Conservation (phyloP, 2,888 invertebrate genomes). For the Drosophila longiperda region DNA sequence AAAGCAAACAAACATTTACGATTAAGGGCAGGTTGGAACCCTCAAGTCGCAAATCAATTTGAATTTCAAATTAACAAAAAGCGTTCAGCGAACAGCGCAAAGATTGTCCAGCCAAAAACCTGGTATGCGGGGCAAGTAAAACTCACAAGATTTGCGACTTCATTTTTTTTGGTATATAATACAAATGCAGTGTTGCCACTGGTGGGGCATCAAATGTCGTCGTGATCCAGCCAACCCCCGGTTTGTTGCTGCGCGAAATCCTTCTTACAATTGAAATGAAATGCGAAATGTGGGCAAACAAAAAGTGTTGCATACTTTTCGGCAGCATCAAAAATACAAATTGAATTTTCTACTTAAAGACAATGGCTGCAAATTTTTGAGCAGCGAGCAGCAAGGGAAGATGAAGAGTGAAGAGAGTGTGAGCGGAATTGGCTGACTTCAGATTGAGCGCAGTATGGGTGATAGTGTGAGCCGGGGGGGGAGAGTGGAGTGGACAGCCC, state of each 20-base stretch:
- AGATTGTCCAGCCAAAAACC: neutral
- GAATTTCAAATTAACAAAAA: slow-evolving; percentile 72
- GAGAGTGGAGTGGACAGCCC: neutral
- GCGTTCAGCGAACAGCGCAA: slow-evolving; percentile 10
- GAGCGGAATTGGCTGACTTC: neutral
- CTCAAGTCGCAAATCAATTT: slow-evolving; percentile 68
- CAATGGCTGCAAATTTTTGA: slow-evolving; percentile 65
- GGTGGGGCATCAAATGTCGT: slow-evolving; percentile 62
- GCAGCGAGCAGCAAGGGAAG: slow-evolving; percentile 9
- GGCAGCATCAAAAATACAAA: slow-evolving; percentile 57
- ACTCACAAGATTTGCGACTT: slow-evolving; percentile 60
- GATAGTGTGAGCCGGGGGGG: slow-evolving; percentile 3
- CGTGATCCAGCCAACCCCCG: neutral
- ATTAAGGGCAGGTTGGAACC: slow-evolving; percentile 29
- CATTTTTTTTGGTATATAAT: slow-evolving; percentile 21
- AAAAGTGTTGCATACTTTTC: slow-evolving; percentile 49
- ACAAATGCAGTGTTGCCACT: slow-evolving; percentile 58
- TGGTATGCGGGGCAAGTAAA: slow-evolving; percentile 14
- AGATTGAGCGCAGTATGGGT: slow-evolving; percentile 1
- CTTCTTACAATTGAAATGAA: slow-evolving; percentile 2
- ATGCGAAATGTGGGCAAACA: slow-evolving; percentile 48
- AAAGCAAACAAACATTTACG: slow-evolving; percentile 56
- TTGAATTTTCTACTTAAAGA: slow-evolving; percentile 77
- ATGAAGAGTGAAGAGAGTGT: slow-evolving; percentile 5
- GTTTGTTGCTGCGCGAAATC: neutral